Percentiles rank a stretch among this genome's conserved stretches.
These are phyloP conservation scores for Sinella curviseta DNA, from an alignment of 1,140 invertebrate genomes.

Conservation along the genomic window DNA sequence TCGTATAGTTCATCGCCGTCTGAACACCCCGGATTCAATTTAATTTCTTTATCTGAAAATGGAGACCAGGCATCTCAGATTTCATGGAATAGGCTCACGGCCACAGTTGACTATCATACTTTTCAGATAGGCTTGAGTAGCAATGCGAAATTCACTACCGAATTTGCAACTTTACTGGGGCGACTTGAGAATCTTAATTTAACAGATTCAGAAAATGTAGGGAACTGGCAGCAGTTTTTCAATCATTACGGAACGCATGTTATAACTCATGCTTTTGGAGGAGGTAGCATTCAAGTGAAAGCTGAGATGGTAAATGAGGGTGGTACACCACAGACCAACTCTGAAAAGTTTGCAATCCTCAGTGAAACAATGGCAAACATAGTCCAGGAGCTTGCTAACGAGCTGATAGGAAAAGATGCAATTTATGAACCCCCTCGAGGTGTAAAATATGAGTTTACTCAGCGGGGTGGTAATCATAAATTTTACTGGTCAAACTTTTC, in stretches of 20 bases:
- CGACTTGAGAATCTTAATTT: conserved; percentile 4
- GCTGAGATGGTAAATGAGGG: background rate
- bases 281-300: conserved; percentile 12
- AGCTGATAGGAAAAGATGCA: background rate
- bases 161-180: background rate
- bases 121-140: conserved; percentile 26
- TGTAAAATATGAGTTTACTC: background rate
- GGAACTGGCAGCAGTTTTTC: conserved; percentile 13
- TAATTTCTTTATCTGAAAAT: background rate
- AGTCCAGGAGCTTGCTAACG: background rate
- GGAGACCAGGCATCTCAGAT: background rate
- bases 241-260: conserved; percentile 26
- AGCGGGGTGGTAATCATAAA: background rate
- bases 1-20: background rate
- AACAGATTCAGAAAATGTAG: background rate
- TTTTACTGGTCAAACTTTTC: background rate
- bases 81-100: background rate
- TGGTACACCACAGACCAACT: background rate
- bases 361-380: background rate
- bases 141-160: background rate
- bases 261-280: conserved; percentile 10
- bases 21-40: background rate
- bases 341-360: background rate
- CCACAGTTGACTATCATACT: background rate
- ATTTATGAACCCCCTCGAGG: background rate